These are phyloP conservation scores for Cephalopterus ornatus DNA, from an alignment of 2,113 vertebrate genomes.

Conservation along the genomic window DNA sequence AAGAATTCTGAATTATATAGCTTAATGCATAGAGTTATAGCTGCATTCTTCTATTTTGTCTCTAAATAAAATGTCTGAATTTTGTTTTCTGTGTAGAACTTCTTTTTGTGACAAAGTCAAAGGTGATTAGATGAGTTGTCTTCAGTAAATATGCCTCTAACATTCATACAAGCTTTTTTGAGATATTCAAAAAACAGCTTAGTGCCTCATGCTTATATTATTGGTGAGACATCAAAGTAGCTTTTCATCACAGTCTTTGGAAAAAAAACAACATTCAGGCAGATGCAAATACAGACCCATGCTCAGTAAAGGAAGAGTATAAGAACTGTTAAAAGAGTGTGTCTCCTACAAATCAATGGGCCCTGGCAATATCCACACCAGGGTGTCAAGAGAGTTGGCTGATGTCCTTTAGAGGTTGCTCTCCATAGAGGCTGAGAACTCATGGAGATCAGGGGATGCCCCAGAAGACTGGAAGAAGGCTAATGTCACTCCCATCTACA, in stretches of 20 bases:
- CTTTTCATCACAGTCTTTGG: neutral
- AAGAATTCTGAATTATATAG: neutral
- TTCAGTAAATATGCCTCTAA: neutral
- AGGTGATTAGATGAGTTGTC: neutral
- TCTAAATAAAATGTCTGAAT: neutral
- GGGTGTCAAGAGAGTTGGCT: neutral
- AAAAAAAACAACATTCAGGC: neutral
- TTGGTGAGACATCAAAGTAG: neutral
- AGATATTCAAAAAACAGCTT: neutral
- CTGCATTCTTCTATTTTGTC: neutral
- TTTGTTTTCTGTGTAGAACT: neutral
- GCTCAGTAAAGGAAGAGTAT: neutral
- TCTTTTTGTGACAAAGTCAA: neutral
- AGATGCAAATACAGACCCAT: too few relatives aligned
- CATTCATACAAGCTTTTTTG: neutral
- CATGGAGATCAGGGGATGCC: neutral
- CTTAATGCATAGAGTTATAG: neutral
- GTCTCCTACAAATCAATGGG: too few relatives aligned
- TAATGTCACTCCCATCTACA: neutral
- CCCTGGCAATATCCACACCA: neutral
- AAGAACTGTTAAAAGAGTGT: too few relatives aligned
- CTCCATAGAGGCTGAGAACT: neutral
- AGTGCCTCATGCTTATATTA: neutral
- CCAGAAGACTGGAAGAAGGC: neutral
- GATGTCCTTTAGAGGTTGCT: neutral